Evolutionary conservation across 2,113 vertebrate genomes (phyloP), one percentile per base, ranked within the genome.

Genomic region (Urocynchramus pylzowi): DNA sequence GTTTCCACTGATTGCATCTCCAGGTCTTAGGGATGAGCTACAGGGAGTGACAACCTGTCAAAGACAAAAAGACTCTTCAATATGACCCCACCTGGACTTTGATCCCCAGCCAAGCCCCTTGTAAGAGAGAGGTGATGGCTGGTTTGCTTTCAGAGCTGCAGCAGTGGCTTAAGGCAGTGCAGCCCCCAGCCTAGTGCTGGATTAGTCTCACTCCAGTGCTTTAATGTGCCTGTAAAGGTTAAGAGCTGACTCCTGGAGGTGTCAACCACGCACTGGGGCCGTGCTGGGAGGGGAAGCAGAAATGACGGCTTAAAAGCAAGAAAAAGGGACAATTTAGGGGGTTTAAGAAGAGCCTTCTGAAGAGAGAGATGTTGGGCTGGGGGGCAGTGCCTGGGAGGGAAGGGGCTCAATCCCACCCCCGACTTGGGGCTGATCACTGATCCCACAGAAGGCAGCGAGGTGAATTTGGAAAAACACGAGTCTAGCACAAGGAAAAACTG

Each of bases 171-270:
- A 83, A 79, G 45, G 39, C 90, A 42, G 67, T 6, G 67, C 90
- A 86, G 41, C 44, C 63, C 70, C 84, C 41, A 76, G 87, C 35
- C 76, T 44, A 47, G 57, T 1, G 35, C 35, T 93, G 87, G 95
- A 95, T 89, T 95, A 89, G 87, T 87, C 80, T 93, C 81, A 68
- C 84, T 49, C 80, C 73, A 47, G 67, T 13, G 68, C 93, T 75
- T 90, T 87, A 75, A 93, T 64, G 85, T 30, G 70, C 22, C 90
- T 87, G 70, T 9, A 82, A 92, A 95, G 85, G 85, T 79, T 56
- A 71, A 79, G 75, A 76, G 82, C 78, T 27, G 65, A 71, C 71
- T 90, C 87, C 82, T 85, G 74, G 79, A 93, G 65, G 87, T 87
- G 90, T 60, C 78, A 87, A 13, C 65, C 56, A 89, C 2, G 31